Base-by-base conservation (phyloP, 2,797 vertebrate species). In the Malacoctenus gilli region DNA sequence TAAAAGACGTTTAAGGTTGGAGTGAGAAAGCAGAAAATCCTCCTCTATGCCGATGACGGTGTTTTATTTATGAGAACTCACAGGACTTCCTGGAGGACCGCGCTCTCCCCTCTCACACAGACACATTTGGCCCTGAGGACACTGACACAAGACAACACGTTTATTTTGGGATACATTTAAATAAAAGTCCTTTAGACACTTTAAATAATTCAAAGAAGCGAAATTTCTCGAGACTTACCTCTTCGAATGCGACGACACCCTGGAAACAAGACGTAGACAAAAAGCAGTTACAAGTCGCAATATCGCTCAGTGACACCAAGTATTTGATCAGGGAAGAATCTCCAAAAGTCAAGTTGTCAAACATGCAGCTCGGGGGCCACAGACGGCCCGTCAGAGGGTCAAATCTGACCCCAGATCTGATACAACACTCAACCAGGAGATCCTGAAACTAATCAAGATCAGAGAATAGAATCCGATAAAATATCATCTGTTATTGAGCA, bases 31-130 rank as follows among this genome's bases (percentile, higher is more conserved):
- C 21, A 6, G 1, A 19, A 46, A 25, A 19, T 12, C 0, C 12
- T 54, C 23, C 12, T 1, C 15, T 10, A 10, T 13, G 4, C 23
- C 2, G 9, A 21, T 1, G 8, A 15, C 2, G n/a, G 6, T 46
- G 4, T 12, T 25, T 12, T 39, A 8, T 19, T n/a, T 15, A 2
- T 46, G 9, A 22, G 46, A 75, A 93, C 95, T 95, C 86, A 97
- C 95, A 38, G 85, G 75, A 78, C 21, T 75, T 61, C 94, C 96
- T 19, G 86, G 82, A 7, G 85, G 70, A 0, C 95, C 94, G 59
- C 75, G 52, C 14, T 90, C 85, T 63, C 94, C 95, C 77, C 89
- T 94, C 68, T 94, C 92, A 87, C 94, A 96, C 25, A 57, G 46
- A 60, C 94, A 97, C 15, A 52, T 56, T 52, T 85, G 86, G 21